These are phyloP conservation scores for Psilopsiagon aurifrons DNA, from an alignment of 2,113 vertebrate species.

Conservation along the genomic window DNA sequence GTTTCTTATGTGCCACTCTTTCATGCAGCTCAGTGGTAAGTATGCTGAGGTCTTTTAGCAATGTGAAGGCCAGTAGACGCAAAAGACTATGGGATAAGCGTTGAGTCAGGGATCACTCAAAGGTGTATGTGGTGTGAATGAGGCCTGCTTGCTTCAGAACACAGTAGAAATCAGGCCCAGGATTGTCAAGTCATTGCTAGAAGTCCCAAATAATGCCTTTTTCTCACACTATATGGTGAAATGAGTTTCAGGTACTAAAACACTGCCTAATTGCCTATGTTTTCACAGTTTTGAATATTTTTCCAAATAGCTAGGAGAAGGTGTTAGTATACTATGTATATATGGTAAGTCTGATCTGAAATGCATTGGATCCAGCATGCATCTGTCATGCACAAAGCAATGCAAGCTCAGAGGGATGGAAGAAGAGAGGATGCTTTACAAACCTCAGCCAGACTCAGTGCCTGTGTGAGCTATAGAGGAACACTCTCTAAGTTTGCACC, in stretches of 20 bases:
- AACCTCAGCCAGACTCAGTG: neutral
- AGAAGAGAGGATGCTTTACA: neutral
- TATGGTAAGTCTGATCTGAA: neutral
- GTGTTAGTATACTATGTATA: neutral
- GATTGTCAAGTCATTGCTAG: neutral
- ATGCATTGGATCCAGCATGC: neutral
- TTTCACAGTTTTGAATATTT: neutral
- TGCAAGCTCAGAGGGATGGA: neutral
- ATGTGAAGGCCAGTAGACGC: neutral
- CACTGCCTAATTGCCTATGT: neutral
- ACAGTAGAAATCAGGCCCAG: neutral
- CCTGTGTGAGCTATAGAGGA: neutral
- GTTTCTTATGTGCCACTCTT: neutral
- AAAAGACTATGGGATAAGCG: neutral
- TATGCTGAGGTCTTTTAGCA: neutral
- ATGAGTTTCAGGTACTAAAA: neutral
- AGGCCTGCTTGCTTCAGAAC: neutral
- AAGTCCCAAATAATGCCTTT: neutral
- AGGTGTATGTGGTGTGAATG: accelerated
- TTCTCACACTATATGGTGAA: neutral
- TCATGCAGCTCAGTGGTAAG: neutral
- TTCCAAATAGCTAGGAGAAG: neutral
- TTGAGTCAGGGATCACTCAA: neutral
- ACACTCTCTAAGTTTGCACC: neutral
- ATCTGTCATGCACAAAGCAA: accelerated